A percentile compares a stretch with the other conserved stretches of the same genome.
phyloP scores from a whole-genome alignment of 1,140 invertebrate species.

The Colletes latitarsis region DNA sequence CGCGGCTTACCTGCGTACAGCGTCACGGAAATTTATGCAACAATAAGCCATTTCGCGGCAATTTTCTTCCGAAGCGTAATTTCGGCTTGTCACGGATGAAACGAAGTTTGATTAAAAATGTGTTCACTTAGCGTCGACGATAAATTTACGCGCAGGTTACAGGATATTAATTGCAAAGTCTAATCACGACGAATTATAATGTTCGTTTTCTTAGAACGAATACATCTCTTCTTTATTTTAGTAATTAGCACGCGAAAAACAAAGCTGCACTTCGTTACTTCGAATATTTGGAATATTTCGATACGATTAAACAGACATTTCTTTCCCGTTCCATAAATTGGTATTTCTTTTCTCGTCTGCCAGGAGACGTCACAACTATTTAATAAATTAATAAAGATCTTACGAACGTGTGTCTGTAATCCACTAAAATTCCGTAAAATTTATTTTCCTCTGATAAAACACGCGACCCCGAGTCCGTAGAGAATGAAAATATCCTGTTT shows the following conservation, averaged over 20 bases:
- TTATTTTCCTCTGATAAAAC: conserved; percentile 7
- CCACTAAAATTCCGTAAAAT: conserved; percentile 3
- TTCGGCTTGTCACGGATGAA: neutral
- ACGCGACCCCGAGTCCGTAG: neutral
- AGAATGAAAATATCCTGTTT: conserved; percentile 28
- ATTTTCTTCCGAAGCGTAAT: conserved; percentile 5
- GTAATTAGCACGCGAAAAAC: too few species aligned
- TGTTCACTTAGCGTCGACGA: conserved; percentile 2
- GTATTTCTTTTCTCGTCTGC: too few species aligned
- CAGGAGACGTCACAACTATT: neutral
- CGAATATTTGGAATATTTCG: too few species aligned
- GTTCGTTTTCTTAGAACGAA: too few species aligned
- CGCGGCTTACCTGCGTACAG: neutral
- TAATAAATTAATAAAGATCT: conserved; percentile 14
- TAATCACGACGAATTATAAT: too few species aligned
- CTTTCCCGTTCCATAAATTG: neutral
- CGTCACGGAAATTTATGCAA: conserved; percentile 19
- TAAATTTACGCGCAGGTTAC: neutral
- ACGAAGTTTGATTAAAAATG: conserved; percentile 25
- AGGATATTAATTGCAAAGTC: too few species aligned
- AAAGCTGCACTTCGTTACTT: too few species aligned
- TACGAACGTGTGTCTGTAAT: neutral
- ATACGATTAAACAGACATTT: too few species aligned
- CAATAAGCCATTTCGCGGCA: neutral
- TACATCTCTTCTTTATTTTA: too few species aligned